A percentile compares a stretch with the other conserved stretches of the same genome.
Conservation (phyloP, 2,113 vertebrate species). For the Phyllopteryx taeniolatus region DNA sequence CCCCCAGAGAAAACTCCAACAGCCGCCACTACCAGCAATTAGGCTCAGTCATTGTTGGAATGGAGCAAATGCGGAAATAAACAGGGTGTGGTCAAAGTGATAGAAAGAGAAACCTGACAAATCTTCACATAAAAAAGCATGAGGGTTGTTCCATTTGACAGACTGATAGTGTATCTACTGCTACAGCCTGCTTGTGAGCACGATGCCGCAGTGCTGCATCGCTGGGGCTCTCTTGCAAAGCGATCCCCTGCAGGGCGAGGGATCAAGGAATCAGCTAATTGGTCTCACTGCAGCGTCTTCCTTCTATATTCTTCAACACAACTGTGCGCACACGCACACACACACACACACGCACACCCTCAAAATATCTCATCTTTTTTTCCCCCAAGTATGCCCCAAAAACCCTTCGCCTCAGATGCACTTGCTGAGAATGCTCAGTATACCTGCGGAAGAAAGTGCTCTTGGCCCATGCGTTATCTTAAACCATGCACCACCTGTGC, state of each 20-base stretch:
- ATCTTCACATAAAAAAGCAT: conserved; percentile 26
- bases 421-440: background rate
- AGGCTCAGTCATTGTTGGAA: conserved; percentile 5
- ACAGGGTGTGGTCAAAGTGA: conserved; percentile 36
- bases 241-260: conserved; percentile 21
- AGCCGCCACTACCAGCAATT: background rate
- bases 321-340: background rate
- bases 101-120: conserved; percentile 20
- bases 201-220: conserved; percentile 23
- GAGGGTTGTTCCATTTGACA: conserved; percentile 4
- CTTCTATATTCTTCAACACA: conserved; percentile 14
- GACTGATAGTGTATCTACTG: conserved; percentile 10
- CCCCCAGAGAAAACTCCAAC: no score
- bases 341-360: background rate
- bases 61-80: conserved; percentile 1
- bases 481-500: conserved; percentile 28
- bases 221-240: conserved; percentile 22
- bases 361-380: conserved; percentile 4
- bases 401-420: background rate
- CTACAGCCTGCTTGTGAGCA: conserved; percentile 13
- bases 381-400: background rate
- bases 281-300: conserved; percentile 42
- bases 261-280: conserved; percentile 49
- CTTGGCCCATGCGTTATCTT: conserved; percentile 22
- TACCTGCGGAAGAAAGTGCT: conserved; percentile 11